These are phyloP conservation scores for Hyposoter didymator DNA, from an alignment of 2,888 invertebrate species.

Conservation along the genomic window DNA sequence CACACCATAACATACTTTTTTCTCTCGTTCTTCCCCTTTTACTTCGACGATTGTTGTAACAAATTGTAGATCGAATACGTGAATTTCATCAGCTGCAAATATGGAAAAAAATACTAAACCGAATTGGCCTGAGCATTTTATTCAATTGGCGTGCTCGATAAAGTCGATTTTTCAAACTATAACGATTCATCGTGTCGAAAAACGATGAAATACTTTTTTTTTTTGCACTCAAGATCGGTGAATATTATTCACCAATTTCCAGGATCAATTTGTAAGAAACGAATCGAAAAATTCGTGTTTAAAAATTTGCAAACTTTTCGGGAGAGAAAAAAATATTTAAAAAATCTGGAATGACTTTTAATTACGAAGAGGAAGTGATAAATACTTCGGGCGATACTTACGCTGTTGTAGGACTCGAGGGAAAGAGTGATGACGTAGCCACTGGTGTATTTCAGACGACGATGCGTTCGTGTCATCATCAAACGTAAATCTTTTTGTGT, in stretches of 20 bases:
- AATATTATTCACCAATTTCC: too few species aligned
- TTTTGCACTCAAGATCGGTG: too few species aligned
- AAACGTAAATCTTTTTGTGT: constrained; percentile 70
- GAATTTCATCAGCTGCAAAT: constrained; percentile 72
- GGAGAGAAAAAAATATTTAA: too few species aligned
- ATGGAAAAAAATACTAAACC: background rate
- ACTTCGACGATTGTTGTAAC: constrained; percentile 67
- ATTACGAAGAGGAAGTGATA: too few species aligned
- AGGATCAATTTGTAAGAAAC: too few species aligned
- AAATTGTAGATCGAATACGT: constrained; percentile 74
- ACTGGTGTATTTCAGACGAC: constrained; percentile 74
- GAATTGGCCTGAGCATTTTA: background rate
- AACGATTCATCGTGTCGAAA: background rate
- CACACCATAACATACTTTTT: background rate
- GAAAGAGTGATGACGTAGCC: constrained; percentile 73
- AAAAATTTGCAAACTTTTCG: too few species aligned
- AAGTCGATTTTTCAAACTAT: background rate
- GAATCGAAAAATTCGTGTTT: too few species aligned
- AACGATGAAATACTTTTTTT: too few species aligned
- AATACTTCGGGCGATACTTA: constrained; percentile 52
- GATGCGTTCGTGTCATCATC: constrained; percentile 72
- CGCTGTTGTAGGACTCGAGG: constrained; percentile 75
- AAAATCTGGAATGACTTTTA: too few species aligned
- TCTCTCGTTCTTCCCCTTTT: background rate
- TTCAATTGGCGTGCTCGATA: background rate